phyloP scores from a whole-genome alignment of 2,797 vertebrate species.

The Pantherophis alleghaniensis region DNA sequence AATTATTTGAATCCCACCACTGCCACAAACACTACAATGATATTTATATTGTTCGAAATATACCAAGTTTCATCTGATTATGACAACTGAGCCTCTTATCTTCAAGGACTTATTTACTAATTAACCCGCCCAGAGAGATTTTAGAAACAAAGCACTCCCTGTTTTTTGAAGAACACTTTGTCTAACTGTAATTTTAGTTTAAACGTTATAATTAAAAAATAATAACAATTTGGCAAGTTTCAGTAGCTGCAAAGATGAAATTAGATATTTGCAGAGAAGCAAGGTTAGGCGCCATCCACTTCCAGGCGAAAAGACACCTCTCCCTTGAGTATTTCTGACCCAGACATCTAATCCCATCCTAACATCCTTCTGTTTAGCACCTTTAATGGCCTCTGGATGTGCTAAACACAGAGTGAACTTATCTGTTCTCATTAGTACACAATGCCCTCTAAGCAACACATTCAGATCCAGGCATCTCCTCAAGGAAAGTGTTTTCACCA shows the following conservation, averaged over 20 bases:
- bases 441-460: background rate
- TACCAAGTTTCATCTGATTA: conserved; percentile 43
- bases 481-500: background rate
- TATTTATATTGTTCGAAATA: conserved; percentile 46
- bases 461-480: background rate
- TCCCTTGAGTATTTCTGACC: background rate
- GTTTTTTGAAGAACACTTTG: conserved; percentile 3
- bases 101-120: background rate
- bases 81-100: background rate
- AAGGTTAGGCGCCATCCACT: background rate
- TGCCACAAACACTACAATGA: conserved; percentile 22
- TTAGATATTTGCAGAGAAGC: background rate
- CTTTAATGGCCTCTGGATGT: background rate
- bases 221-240: background rate
- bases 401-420: background rate
- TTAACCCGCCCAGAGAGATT: conserved; percentile 23
- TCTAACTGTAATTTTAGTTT: background rate
- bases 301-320: background rate
- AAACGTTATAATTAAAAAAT: background rate
- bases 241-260: conserved; percentile 2
- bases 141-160: conserved; percentile 11
- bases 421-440: background rate
- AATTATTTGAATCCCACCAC: too few relatives aligned
- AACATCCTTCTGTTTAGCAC: background rate
- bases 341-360: background rate